Conservation (phyloP, 1,140 invertebrate species). For the Drosophila yakuba region DNA sequence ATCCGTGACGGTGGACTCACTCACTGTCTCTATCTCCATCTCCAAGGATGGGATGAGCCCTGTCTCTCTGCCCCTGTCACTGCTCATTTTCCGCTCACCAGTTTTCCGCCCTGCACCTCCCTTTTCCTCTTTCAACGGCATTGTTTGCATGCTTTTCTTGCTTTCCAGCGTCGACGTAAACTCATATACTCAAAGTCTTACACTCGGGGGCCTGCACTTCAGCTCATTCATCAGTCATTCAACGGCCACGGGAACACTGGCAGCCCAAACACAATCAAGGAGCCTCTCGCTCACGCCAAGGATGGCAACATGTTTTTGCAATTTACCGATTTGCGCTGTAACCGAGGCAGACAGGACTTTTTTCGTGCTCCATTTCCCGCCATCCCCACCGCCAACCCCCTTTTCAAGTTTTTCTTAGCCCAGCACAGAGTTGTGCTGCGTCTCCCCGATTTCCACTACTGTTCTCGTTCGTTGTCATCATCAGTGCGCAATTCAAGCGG, state of each 20-base stretch:
- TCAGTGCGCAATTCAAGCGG: constrained; percentile 72
- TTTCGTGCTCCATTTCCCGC: constrained; percentile 2
- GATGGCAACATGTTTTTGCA: constrained; percentile 75
- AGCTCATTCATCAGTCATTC: constrained; percentile 75
- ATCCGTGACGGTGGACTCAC: constrained; percentile 10
- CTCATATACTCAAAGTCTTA: constrained; percentile 41
- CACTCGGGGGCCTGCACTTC: constrained; percentile 49
- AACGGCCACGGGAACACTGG: constrained; percentile 29
- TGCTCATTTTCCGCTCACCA: constrained; percentile 33
- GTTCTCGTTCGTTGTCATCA: constrained; percentile 52
- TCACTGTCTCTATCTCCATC: constrained; percentile 5
- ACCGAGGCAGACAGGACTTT: constrained; percentile 55
- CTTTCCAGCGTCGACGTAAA: constrained; percentile 35
- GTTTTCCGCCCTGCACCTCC: background rate
- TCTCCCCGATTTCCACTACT: constrained; percentile 7
- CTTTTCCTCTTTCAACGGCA: constrained; percentile 36
- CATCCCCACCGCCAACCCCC: background rate
- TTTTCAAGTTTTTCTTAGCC: background rate
- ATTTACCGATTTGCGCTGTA: constrained; percentile 73
- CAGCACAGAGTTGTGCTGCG: too few relatives aligned
- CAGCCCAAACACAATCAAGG: constrained; percentile 37
- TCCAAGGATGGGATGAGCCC: constrained; percentile 14
- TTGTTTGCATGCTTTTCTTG: constrained; percentile 66
- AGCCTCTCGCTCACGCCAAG: constrained; percentile 34
- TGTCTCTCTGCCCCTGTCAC: constrained; percentile 3